phyloP scores from a whole-genome alignment of 2,113 vertebrate genomes.

The Malurus cyaneus region DNA sequence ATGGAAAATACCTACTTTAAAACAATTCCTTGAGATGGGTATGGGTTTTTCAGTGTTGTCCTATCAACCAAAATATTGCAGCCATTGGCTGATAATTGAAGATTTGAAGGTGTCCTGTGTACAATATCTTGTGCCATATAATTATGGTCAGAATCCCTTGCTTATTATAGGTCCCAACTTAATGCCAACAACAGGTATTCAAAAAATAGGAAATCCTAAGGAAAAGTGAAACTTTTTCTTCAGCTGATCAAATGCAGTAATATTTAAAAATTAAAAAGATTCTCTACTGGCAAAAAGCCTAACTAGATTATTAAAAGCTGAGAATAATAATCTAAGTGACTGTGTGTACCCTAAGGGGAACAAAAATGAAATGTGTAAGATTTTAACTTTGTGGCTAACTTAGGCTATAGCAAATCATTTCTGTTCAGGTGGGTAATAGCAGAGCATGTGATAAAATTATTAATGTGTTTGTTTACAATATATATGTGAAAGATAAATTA shows the following conservation, averaged over 20 bases:
- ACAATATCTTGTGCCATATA: background rate
- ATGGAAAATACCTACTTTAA: background rate
- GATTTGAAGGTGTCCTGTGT: background rate
- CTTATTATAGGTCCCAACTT: background rate
- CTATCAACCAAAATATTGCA: background rate
- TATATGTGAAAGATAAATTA: background rate
- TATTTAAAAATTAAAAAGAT: background rate
- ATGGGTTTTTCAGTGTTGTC: background rate
- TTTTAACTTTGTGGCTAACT: background rate
- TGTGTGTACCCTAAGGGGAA: background rate
- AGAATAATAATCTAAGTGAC: background rate
- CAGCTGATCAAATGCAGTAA: background rate
- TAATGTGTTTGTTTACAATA: slow-evolving; percentile 4
- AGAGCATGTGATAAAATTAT: background rate
- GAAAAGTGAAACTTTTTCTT: background rate
- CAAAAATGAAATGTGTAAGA: background rate
- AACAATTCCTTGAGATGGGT: background rate
- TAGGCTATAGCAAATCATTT: background rate
- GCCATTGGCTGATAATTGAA: background rate
- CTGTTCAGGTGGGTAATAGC: background rate
- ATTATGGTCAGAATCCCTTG: background rate
- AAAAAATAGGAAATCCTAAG: background rate
- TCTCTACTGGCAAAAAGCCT: background rate
- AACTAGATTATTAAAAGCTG: background rate
- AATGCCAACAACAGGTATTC: background rate